Evolutionary conservation across 2,888 invertebrate genomes (phyloP).

Genomic region (Lymantria monacha): DNA sequence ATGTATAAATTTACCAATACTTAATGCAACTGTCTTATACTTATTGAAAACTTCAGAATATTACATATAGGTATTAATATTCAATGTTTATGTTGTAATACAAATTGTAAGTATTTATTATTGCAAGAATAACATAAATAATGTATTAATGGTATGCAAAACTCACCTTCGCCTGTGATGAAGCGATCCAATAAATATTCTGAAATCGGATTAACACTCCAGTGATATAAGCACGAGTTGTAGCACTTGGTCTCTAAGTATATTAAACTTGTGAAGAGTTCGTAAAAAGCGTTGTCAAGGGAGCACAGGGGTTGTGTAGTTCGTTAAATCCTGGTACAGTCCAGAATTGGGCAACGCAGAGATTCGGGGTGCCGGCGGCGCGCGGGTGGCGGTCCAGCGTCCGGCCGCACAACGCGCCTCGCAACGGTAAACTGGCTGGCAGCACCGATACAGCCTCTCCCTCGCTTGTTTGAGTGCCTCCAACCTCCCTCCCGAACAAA

Average conservation of each 20-base stretch:
- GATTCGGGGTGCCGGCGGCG: constrained; percentile 69
- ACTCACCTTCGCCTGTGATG: constrained; percentile 64
- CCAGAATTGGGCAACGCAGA: constrained; percentile 50
- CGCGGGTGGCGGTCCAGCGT: constrained; percentile 73
- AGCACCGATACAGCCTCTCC: constrained; percentile 76
- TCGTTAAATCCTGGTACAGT: constrained; percentile 46
- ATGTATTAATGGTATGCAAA: constrained; percentile 9
- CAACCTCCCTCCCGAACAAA: constrained; percentile 80
- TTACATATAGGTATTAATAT: not conserved
- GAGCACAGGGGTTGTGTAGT: constrained; percentile 49
- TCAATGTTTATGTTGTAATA: not conserved
- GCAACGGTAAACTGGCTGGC: constrained; percentile 81
- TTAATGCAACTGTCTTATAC: constrained; percentile 15
- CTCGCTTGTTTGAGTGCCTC: constrained; percentile 77
- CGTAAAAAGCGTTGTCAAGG: constrained; percentile 43
- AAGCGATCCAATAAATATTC: constrained; percentile 75
- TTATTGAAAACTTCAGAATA: constrained; percentile 10
- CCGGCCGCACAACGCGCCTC: constrained; percentile 81
- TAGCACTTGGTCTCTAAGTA: constrained; percentile 70
- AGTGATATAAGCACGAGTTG: constrained; percentile 75
- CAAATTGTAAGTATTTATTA: not conserved
- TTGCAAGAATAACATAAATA: not conserved
- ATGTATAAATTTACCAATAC: constrained; percentile 20
- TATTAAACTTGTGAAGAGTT: constrained; percentile 53
- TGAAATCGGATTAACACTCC: constrained; percentile 75